A percentile compares a stretch with the other conserved stretches of the same genome.
These are phyloP conservation scores for Megalops cyprinoides DNA, from an alignment of 2,797 vertebrate species.

Conservation along the genomic window DNA sequence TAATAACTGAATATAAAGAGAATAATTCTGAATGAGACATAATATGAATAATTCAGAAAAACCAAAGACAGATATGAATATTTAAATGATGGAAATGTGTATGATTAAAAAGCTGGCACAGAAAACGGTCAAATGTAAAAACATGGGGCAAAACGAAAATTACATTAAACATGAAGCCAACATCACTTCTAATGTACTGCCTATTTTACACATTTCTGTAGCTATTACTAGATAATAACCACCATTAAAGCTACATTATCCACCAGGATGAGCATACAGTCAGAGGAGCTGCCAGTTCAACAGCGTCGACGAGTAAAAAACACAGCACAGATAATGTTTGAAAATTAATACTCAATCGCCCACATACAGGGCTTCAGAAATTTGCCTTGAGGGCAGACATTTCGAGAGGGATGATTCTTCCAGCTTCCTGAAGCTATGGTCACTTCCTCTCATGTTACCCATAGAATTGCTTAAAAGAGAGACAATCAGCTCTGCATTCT, in stretches of 20 bases:
- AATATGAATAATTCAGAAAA: conserved; percentile 1
- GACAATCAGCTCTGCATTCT: too few relatives aligned
- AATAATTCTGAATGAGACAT: background rate
- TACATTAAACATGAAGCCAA: conserved; percentile 50
- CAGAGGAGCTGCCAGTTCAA: background rate
- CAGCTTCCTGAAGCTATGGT: background rate
- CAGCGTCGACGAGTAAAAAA: background rate
- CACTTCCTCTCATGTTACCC: background rate
- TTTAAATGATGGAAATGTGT: background rate
- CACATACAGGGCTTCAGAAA: background rate
- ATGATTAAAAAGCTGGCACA: background rate
- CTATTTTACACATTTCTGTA: conserved; percentile 61
- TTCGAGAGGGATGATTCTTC: conserved; percentile 1
- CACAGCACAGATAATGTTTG: conserved; percentile 23
- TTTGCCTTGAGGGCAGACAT: background rate
- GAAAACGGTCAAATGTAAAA: background rate
- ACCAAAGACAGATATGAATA: background rate
- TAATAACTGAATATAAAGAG: background rate
- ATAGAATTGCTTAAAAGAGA: background rate
- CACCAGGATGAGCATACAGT: conserved; percentile 44
- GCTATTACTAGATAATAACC: conserved; percentile 63
- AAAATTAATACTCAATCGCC: conserved; percentile 48
- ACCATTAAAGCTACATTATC: conserved; percentile 63
- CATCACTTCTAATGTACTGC: conserved; percentile 57
- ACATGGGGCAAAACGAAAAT: conserved; percentile 33